Base-by-base conservation (phyloP, 2,888 invertebrate species). In the Andricus quercusramuli region DNA sequence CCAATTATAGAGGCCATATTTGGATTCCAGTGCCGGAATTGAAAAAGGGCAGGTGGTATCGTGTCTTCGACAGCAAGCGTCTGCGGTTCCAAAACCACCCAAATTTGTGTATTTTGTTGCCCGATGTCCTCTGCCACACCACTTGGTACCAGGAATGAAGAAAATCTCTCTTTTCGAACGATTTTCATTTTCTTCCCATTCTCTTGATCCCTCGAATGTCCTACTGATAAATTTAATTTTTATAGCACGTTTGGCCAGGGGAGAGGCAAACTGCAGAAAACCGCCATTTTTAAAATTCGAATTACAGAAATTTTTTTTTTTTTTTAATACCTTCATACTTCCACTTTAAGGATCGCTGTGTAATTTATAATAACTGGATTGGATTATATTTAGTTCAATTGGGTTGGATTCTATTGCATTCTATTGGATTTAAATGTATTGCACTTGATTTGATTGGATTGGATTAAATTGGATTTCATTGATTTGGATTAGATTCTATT, bases 121-220 rank as follows among this genome's bases (percentile, higher is more conserved):
- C 0, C 96, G 95, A 90, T 96, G 96, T 1, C 98, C 98, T 87
- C 96, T 96, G 37, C 98, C 98, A 93, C 98, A 98, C 98, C 98
- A 98, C 91, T 97, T 96, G 0, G 98, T 98, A 74, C 98, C 98
- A 0, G 98, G 98, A 70, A 97, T 96, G 84, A 97, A 95, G 80
- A 98, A 94, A 87, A 97, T 93, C 91, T 97, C 96, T 56, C 86
- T 77, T 51, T 77, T 77, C 29, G 59, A 79, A 8, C 81, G 78
- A 67, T 5, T 56, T 11, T 56, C 37, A 13, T 41, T 78, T 80
- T 17, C 67, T 17, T 22, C 32, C 37, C 17, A 25, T 20, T 78
- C 29, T 41, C 66, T 17, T 29, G 17, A 77, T 37, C 17, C 51
- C 47, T 17, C 17, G 29, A 70, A 29, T 29, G 5, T 78, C 47